phyloP scores from a whole-genome alignment of 2,888 invertebrate species.

The Trisateles emortualis region DNA sequence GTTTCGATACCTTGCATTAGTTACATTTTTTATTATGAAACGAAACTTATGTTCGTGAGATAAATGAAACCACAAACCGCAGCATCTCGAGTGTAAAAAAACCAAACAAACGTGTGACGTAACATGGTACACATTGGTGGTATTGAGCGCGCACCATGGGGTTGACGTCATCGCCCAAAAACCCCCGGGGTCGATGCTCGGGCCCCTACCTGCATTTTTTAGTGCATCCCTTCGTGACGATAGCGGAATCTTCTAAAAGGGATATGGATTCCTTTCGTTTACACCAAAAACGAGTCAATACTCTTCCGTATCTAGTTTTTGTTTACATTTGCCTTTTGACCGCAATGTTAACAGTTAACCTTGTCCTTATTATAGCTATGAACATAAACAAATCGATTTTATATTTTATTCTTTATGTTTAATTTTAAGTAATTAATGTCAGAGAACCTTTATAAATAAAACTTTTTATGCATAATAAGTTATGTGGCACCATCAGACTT shows the following conservation, averaged over 20 bases:
- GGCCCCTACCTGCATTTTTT: slow-evolving; percentile 85
- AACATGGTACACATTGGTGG: slow-evolving; percentile 52
- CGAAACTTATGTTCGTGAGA: slow-evolving; percentile 20
- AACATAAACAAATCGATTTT: slow-evolving; percentile 7
- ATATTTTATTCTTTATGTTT: slow-evolving; percentile 4
- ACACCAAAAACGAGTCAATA: slow-evolving; percentile 11
- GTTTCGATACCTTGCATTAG: slow-evolving; percentile 15
- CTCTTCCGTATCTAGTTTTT: slow-evolving; percentile 38
- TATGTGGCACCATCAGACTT: not conserved
- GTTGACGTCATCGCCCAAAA: slow-evolving; percentile 77
- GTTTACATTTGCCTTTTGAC: slow-evolving; percentile 14
- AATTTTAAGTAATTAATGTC: not conserved
- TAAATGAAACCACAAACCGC: slow-evolving; percentile 25
- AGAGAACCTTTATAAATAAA: not conserved
- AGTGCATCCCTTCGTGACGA: slow-evolving; percentile 78
- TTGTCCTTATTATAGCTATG: slow-evolving; percentile 12
- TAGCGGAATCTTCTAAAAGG: slow-evolving; percentile 66
- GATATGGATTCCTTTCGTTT: slow-evolving; percentile 57
- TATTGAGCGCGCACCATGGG: slow-evolving; percentile 57
- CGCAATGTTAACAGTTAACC: slow-evolving; percentile 25
- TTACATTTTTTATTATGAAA: slow-evolving; percentile 27
- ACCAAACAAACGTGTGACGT: slow-evolving; percentile 28
- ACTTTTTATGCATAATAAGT: slow-evolving; percentile 1
- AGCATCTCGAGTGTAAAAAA: slow-evolving; percentile 31
- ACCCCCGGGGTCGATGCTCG: slow-evolving; percentile 81